phyloP scores from a whole-genome alignment of 2,888 invertebrate genomes.

The Stenodera caucasica region DNA sequence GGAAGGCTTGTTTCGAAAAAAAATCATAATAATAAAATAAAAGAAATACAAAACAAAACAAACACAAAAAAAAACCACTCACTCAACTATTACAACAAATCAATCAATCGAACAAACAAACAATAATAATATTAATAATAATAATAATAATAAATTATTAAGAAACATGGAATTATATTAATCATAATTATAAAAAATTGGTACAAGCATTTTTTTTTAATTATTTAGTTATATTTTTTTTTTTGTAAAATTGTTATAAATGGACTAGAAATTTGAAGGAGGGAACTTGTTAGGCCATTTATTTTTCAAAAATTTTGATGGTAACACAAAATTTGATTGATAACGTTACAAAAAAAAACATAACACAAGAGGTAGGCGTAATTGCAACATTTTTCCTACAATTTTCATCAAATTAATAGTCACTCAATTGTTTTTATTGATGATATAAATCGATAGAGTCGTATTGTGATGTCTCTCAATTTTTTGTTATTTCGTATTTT shows the following conservation, averaged over 20 bases:
- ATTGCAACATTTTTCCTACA: neutral
- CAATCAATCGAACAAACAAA: constrained; percentile 32
- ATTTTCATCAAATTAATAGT: constrained; percentile 12
- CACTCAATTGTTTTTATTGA: constrained; percentile 17
- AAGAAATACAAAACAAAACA: no score
- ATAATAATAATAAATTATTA: constrained; percentile 24
- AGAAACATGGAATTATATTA: constrained; percentile 40
- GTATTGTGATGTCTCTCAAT: constrained; percentile 34
- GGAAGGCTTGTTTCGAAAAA: constrained; percentile 34
- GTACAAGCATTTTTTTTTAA: constrained; percentile 43
- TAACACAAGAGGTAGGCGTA: neutral
- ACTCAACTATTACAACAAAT: constrained; percentile 34
- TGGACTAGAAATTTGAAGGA: constrained; percentile 56
- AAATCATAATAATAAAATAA: no score
- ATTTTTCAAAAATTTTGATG: constrained; percentile 36
- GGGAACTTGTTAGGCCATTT: constrained; percentile 57
- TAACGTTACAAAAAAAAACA: no score
- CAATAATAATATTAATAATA: constrained; percentile 19
- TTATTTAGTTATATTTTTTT: neutral
- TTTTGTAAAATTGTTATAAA: neutral
- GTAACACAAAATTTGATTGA: no score
- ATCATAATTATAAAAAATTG: constrained; percentile 27
- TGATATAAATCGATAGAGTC: neutral
- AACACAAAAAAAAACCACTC: constrained; percentile 7
- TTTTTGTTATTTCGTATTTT: constrained; percentile 37